Percentiles rank a stretch among this genome's conserved stretches.
Evolutionary conservation across 2,797 vertebrate genomes (phyloP).

Genomic region (Oreonectes daqikongensis): DNA sequence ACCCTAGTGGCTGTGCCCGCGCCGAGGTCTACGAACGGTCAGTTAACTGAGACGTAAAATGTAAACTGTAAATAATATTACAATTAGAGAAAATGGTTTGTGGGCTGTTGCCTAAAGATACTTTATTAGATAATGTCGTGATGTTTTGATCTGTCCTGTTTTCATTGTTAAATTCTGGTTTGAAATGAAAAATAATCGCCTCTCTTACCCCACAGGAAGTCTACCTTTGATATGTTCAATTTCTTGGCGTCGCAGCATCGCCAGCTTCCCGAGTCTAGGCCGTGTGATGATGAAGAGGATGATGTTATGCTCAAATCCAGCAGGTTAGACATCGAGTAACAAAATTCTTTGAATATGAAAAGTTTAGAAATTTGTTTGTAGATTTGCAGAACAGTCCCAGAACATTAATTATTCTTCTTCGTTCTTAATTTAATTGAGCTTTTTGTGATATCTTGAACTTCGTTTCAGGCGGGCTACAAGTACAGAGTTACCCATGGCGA

Average conservation of each 20-base stretch:
- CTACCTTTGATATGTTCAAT: slow-evolving; percentile 94
- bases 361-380: not conserved
- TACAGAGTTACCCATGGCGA: slow-evolving; percentile 92
- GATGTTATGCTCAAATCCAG: slow-evolving; percentile 90
- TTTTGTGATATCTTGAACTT: slow-evolving; percentile 11
- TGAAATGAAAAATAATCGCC: not conserved
- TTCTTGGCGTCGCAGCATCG: slow-evolving; percentile 92
- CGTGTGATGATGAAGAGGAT: slow-evolving; percentile 89
- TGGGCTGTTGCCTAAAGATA: too few relatives aligned
- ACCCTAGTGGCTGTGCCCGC: slow-evolving; percentile 86
- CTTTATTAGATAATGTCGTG: too few relatives aligned
- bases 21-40: slow-evolving; percentile 85
- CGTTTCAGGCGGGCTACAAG: slow-evolving; percentile 85
- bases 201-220: slow-evolving; percentile 75
- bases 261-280: slow-evolving; percentile 79
- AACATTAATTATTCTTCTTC: not conserved
- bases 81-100: too few relatives aligned
- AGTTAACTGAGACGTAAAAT: not conserved
- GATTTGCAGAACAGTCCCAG: not conserved
- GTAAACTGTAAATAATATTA: not conserved
- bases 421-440: not conserved
- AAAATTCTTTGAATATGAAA: not conserved
- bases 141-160: not conserved
- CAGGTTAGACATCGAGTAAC: slow-evolving; percentile 70
- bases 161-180: not conserved